Evolutionary conservation across 2,888 invertebrate genomes (phyloP), one percentile per base, ranked within the genome.

Genomic region (Scrobipalpa atriplicella): DNA sequence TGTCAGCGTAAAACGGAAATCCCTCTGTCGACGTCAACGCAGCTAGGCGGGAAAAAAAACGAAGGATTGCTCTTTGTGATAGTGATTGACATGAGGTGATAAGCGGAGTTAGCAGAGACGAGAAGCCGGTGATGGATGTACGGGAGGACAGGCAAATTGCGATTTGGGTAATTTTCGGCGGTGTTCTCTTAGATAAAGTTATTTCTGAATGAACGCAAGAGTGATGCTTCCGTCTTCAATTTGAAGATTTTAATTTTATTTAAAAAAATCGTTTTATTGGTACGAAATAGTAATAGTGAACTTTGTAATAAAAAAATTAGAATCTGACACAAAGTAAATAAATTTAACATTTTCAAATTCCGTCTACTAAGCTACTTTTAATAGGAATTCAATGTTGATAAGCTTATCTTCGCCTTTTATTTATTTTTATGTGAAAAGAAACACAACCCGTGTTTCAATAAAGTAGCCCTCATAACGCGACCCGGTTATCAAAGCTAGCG

Each of bases 31-130:
- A 78, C 82, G 85, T 86, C 82, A 80, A 83, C 84, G 83, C 83
- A 81, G 72, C 74, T 64, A 36, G 62, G 19, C 51, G 7, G 21
- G 41, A 18, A 51, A 66, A n/a, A 68, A 56, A 47, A 62, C 47
- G 47, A 19, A 47, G 62, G 47, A 29, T 41, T 62, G 47, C 19
- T 62, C 62, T 63, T 63, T 81, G 80, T 82, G 82, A 84, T 83
- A 77, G 83, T 85, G 88, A 88, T 87, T 86, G 89, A 88, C 86
- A 82, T 75, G 72, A 72, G 78, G 79, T 82, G 87, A 87, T 87
- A 87, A 86, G 82, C 82, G 78, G 76, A 74, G 76, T 47, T n/a
- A 16, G 47, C 62, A 78, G 70, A 81, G 79, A 83, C 73, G 18
- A 54, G 56, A 19, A 36, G 43, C 38, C 78, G 73, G 80, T 87